phyloP scores from a whole-genome alignment of 1,140 invertebrate species.

The Idris sp. region DNA sequence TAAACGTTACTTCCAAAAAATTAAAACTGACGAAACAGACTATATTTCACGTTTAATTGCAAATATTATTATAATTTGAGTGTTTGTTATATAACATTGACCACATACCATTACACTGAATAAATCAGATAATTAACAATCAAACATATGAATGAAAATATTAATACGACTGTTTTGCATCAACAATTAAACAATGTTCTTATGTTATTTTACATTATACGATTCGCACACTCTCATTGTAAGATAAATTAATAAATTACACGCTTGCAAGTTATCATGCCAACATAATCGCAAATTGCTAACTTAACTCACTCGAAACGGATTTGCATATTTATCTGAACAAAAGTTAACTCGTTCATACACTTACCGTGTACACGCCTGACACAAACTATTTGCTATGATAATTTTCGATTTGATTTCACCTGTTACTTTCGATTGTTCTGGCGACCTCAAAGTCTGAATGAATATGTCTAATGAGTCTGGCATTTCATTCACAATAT shows the following conservation, averaged over 20 bases:
- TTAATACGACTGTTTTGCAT: conserved; percentile 2
- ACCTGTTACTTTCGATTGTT: conserved; percentile 61
- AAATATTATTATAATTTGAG: too few relatives aligned
- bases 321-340: conserved; percentile 57
- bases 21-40: too few relatives aligned
- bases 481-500: neutral
- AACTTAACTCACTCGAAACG: conserved; percentile 47
- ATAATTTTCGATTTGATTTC: conserved; percentile 47
- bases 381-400: conserved; percentile 47
- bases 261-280: conserved; percentile 48
- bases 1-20: too few relatives aligned
- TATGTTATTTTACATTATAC: conserved; percentile 10
- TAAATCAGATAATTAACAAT: conserved; percentile 10
- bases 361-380: conserved; percentile 22
- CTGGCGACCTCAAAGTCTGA: conserved; percentile 32
- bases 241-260: conserved; percentile 55
- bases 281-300: conserved; percentile 49
- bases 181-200: conserved; percentile 16
- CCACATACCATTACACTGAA: conserved; percentile 1
- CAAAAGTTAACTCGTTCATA: conserved; percentile 57
- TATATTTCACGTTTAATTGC: too few relatives aligned
- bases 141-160: conserved; percentile 7
- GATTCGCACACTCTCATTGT: conserved; percentile 24
- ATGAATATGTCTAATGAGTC: conserved; percentile 25
- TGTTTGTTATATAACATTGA: too few relatives aligned